A percentile compares a stretch with the other conserved stretches of the same genome.
phyloP scores from a whole-genome alignment of 2,888 invertebrate species.

The Habrosyne pyritoides region DNA sequence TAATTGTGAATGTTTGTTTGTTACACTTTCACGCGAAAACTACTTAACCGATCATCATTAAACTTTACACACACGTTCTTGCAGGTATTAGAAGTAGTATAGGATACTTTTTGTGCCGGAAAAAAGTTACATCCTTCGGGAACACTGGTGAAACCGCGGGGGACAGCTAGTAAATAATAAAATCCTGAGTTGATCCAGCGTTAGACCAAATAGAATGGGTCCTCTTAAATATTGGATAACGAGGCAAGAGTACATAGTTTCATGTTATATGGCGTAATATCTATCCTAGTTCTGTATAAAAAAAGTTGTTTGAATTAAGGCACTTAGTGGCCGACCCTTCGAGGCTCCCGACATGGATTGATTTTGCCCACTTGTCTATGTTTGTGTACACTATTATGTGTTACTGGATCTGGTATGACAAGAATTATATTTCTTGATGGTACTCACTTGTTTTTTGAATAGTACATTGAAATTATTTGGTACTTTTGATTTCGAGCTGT shows the following conservation, averaged over 20 bases:
- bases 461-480: too few species aligned
- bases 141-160: too few species aligned
- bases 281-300: constrained; percentile 43
- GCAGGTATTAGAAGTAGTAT: too few species aligned
- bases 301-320: constrained; percentile 61
- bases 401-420: constrained; percentile 6
- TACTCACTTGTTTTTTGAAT: too few species aligned
- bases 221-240: not conserved
- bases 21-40: too few species aligned
- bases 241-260: constrained; percentile 5
- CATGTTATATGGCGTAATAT: constrained; percentile 42
- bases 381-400: constrained; percentile 18
- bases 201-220: not conserved
- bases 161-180: too few species aligned
- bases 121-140: too few species aligned
- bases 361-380: constrained; percentile 50
- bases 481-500: too few species aligned
- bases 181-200: not conserved
- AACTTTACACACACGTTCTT: too few species aligned
- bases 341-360: constrained; percentile 61
- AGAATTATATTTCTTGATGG: not conserved
- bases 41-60: too few species aligned
- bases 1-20: too few species aligned
- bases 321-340: constrained; percentile 58
- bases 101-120: too few species aligned